phyloP scores from a whole-genome alignment of 2,113 vertebrate genomes.

The Megaceryle maxima region DNA sequence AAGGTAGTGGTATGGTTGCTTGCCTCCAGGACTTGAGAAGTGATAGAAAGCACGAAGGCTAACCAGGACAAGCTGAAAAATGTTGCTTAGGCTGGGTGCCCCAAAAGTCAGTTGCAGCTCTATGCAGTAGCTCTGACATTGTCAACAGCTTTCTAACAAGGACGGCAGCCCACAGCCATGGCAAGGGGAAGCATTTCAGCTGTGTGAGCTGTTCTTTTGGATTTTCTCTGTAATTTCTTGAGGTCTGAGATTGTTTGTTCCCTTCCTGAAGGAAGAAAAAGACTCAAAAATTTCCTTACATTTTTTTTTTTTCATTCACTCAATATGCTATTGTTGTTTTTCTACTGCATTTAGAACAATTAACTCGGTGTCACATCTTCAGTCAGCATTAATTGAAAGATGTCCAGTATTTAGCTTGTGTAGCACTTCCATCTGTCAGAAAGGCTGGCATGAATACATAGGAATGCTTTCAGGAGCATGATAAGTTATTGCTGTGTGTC shows the following conservation, averaged over 20 bases:
- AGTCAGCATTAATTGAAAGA: neutral
- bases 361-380: neutral
- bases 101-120: neutral
- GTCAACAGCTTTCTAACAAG: neutral
- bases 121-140: neutral
- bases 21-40: neutral
- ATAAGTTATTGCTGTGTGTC: neutral
- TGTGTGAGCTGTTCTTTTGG: neutral
- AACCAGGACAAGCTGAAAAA: neutral
- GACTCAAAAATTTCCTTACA: neutral
- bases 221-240: neutral
- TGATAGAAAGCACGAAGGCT: neutral
- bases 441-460: neutral
- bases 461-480: neutral
- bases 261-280: neutral
- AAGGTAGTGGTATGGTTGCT: neutral
- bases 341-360: neutral
- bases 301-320: neutral
- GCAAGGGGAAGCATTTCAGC: neutral
- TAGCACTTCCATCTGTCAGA: neutral
- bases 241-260: neutral
- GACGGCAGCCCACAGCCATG: neutral
- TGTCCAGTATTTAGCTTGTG: neutral
- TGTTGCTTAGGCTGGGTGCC: neutral
- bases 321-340: neutral